A percentile compares a stretch with the other conserved stretches of the same genome.
These are phyloP conservation scores for Mongoloraphidia duomilia DNA, from an alignment of 2,888 invertebrate genomes.

Conservation along the genomic window DNA sequence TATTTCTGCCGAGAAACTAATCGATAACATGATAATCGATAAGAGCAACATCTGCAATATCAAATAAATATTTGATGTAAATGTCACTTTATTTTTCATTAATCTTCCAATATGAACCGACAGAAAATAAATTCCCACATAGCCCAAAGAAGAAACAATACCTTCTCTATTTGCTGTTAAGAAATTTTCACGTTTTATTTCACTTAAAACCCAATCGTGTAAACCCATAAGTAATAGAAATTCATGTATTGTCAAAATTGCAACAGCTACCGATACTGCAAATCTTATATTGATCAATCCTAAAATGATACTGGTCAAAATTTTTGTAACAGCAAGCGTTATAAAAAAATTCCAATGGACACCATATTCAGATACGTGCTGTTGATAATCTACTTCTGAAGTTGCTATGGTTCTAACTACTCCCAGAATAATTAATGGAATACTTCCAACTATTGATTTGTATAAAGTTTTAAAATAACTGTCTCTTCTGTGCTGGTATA, in stretches of 20 bases:
- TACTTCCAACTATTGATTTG: constrained; percentile 26
- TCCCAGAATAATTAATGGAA: constrained; percentile 45
- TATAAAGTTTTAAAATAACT: constrained; percentile 21
- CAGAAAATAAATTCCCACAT: constrained; percentile 66
- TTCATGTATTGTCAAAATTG: constrained; percentile 50
- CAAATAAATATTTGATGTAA: constrained; percentile 7
- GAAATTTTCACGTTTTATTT: constrained; percentile 40
- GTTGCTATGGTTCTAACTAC: constrained; percentile 43
- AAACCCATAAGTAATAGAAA: constrained; percentile 42
- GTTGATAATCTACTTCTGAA: constrained; percentile 61
- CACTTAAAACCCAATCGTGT: constrained; percentile 54
- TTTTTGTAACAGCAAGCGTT: constrained; percentile 72
- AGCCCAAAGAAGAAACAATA: constrained; percentile 70
- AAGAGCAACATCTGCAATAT: constrained; percentile 15
- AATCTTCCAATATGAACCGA: constrained; percentile 49
- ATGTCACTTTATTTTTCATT: constrained; percentile 25
- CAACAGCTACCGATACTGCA: constrained; percentile 38
- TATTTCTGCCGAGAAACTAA: constrained; percentile 33
- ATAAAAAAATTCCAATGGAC: constrained; percentile 98
- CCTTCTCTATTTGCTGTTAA: constrained; percentile 86
- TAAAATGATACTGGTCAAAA: constrained; percentile 49
- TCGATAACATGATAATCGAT: constrained; percentile 28
- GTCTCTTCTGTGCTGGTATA: constrained; percentile 21
- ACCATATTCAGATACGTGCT: constrained; percentile 88
- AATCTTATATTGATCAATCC: constrained; percentile 35